Conservation (phyloP, 2,888 invertebrate species). For the Ceraclea dissimilis region DNA sequence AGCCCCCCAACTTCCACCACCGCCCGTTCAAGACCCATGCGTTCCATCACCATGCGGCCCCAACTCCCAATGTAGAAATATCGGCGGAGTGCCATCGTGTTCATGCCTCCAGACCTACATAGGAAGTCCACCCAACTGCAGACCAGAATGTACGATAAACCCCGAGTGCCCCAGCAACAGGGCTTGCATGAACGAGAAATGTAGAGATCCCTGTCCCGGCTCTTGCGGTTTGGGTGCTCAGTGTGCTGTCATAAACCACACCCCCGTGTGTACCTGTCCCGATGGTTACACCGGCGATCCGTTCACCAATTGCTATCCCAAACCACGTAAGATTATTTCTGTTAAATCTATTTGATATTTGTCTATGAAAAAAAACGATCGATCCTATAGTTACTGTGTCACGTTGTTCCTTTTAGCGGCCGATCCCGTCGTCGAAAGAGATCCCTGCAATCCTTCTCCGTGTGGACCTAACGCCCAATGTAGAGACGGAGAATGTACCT, state of each 20-base stretch:
- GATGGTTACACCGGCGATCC: constrained; percentile 57
- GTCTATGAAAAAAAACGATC: no score
- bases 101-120: constrained; percentile 53
- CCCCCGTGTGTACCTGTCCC: constrained; percentile 55
- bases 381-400: no score
- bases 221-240: constrained; percentile 54
- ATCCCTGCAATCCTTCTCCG: constrained; percentile 61
- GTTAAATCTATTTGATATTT: neutral
- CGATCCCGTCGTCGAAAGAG: constrained; percentile 32
- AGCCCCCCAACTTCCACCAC: constrained; percentile 35
- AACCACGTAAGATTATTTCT: constrained; percentile 39
- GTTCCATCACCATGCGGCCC: constrained; percentile 60
- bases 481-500: constrained; percentile 65
- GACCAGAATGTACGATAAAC: constrained; percentile 59
- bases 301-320: constrained; percentile 41
- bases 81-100: constrained; percentile 52
- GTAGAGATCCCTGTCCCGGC: constrained; percentile 61
- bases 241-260: constrained; percentile 55
- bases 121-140: constrained; percentile 60
- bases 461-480: constrained; percentile 62
- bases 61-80: constrained; percentile 52
- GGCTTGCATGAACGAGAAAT: constrained; percentile 59
- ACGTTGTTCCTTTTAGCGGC: constrained; percentile 7
- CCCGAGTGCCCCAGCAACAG: constrained; percentile 59
- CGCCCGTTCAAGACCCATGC: constrained; percentile 50